These are phyloP conservation scores for Pantelozetes paolii DNA, from an alignment of 2,888 invertebrate genomes.

Conservation along the genomic window DNA sequence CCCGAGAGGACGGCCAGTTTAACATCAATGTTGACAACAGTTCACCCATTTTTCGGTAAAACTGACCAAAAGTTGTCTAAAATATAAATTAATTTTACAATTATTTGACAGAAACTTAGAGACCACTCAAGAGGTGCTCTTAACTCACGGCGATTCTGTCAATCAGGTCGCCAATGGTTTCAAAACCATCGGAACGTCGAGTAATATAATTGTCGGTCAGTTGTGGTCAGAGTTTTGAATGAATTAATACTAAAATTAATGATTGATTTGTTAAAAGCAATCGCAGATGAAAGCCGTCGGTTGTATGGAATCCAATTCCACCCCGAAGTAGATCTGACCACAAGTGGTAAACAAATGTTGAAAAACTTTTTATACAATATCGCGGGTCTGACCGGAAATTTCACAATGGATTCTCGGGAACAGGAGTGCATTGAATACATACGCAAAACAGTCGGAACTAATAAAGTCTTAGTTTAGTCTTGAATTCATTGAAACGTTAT, in stretches of 20 bases:
- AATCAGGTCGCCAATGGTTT: conserved; percentile 84
- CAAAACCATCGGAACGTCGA: conserved; percentile 76
- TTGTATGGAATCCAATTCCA: conserved; percentile 98
- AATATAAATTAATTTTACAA: conserved; percentile 25
- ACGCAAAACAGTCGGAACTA: conserved; percentile 76
- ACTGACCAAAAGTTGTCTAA: background rate
- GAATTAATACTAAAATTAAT: conserved; percentile 40
- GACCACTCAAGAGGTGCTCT: conserved; percentile 78
- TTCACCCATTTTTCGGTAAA: conserved; percentile 79
- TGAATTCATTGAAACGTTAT: conserved; percentile 14
- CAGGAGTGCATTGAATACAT: conserved; percentile 88
- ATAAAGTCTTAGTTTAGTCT: conserved; percentile 81
- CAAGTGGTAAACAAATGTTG: conserved; percentile 83
- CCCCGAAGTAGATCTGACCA: conserved; percentile 94
- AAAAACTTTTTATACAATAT: conserved; percentile 91
- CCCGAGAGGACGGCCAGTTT: conserved; percentile 90
- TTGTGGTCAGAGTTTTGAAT: background rate
- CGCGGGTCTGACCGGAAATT: conserved; percentile 76
- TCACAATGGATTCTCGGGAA: conserved; percentile 81
- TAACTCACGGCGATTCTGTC: conserved; percentile 97
- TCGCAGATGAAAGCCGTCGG: conserved; percentile 81
- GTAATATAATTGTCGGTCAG: conserved; percentile 65
- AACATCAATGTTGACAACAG: conserved; percentile 79
- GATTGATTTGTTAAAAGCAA: conserved; percentile 57
- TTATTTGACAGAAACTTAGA: conserved; percentile 71